phyloP scores from a whole-genome alignment of 2,113 vertebrate species.

The Corapipo altera region DNA sequence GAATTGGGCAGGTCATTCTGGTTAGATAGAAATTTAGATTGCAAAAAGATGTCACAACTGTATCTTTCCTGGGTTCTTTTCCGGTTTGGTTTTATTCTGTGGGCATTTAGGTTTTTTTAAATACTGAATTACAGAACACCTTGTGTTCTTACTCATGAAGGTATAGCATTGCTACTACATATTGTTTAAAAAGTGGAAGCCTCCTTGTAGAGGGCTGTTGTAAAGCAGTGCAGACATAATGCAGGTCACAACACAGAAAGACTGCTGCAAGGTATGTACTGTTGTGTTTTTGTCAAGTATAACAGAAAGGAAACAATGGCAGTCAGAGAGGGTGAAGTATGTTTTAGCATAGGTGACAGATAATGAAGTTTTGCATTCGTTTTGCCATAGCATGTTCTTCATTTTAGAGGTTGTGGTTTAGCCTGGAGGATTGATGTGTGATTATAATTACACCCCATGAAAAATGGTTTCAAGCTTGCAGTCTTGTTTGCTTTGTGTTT shows the following conservation, averaged over 20 bases:
- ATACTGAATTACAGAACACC: not conserved
- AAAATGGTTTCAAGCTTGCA: slow-evolving; percentile 1
- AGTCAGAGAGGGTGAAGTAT: not conserved
- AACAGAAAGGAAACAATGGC: not conserved
- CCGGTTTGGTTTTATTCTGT: not conserved
- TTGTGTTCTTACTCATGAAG: not conserved
- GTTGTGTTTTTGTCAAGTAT: not conserved
- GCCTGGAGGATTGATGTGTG: not conserved
- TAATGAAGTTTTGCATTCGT: not conserved
- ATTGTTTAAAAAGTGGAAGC: not conserved
- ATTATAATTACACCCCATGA: slow-evolving; percentile 26
- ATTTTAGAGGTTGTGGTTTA: not conserved
- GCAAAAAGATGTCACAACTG: not conserved
- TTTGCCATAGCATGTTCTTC: not conserved
- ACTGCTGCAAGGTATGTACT: not conserved
- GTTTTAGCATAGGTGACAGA: not conserved
- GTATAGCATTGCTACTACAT: not conserved
- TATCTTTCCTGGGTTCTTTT: not conserved
- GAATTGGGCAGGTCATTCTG: not conserved
- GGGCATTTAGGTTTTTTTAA: not conserved
- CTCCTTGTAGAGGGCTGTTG: not conserved
- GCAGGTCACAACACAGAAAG: not conserved
- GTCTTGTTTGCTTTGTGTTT: slow-evolving; percentile 13
- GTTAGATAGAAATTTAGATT: not conserved
- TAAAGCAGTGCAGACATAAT: not conserved